Conservation (phyloP, 2,797 vertebrate genomes). For the Sparidentex hasta region DNA sequence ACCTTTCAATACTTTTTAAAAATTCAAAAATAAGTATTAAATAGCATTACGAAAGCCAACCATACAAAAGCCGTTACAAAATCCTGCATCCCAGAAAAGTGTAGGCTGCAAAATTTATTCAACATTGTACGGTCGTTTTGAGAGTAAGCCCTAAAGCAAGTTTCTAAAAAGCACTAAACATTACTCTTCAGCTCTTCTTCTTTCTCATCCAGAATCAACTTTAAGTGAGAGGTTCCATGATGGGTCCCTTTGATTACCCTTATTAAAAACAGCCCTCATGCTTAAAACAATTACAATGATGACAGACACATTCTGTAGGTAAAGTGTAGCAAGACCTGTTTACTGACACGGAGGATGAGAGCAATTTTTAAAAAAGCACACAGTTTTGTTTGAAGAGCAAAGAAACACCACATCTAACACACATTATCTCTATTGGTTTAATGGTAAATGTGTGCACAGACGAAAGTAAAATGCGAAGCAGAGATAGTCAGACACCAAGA, state of each 20-base stretch:
- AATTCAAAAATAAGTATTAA: constrained; percentile 24
- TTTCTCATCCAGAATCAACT: constrained; percentile 13
- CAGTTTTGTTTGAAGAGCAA: background rate
- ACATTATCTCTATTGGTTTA: background rate
- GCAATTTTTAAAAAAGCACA: background rate
- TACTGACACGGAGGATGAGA: background rate
- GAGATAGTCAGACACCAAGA: background rate
- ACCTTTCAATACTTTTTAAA: background rate
- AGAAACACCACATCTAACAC: too few relatives aligned
- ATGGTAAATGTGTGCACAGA: background rate
- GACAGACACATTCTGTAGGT: background rate
- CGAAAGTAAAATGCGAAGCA: background rate
- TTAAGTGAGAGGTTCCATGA: constrained; percentile 1
- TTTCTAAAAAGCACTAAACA: constrained; percentile 6
- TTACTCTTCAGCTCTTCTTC: constrained; percentile 14
- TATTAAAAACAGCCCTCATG: background rate
- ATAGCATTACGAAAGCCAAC: constrained; percentile 16
- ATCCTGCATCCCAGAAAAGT: constrained; percentile 24
- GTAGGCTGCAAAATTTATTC: constrained; percentile 28
- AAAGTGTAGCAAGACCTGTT: background rate
- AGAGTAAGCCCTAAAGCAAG: constrained; percentile 24
- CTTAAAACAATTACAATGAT: background rate
- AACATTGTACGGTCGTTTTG: constrained; percentile 26
- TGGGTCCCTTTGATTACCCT: too few relatives aligned
- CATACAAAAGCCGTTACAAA: background rate